Conservation (phyloP, 2,797 vertebrate genomes). For the Oceanodroma leucorhoa region DNA sequence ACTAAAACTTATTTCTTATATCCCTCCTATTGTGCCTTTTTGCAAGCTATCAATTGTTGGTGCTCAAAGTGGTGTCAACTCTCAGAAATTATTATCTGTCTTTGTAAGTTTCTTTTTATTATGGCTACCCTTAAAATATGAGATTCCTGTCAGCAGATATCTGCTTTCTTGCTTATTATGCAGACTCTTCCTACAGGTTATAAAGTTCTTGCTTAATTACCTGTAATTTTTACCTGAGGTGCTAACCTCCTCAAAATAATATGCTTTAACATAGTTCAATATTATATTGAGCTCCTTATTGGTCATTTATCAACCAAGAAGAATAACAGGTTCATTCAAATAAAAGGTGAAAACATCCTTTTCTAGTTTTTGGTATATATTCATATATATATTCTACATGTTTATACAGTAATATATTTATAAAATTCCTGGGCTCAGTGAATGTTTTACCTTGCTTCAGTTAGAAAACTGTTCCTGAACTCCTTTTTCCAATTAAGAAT, state of each 20-base stretch:
- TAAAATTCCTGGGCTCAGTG: not conserved
- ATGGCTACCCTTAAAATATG: conserved; percentile 43
- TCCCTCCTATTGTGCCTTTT: conserved; percentile 70
- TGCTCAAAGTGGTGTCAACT: conserved; percentile 71
- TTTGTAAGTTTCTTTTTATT: conserved; percentile 74
- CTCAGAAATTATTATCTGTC: conserved; percentile 71
- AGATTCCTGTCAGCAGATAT: conserved; percentile 29
- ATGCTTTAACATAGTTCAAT: not conserved
- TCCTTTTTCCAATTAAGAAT: not conserved
- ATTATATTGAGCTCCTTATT: not conserved
- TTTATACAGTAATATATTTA: not conserved
- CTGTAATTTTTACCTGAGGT: not conserved
- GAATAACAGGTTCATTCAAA: not conserved
- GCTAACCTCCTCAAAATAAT: not conserved
- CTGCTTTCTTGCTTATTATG: conserved; percentile 27
- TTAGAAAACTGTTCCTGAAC: not conserved
- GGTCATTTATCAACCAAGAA: not conserved
- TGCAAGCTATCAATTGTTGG: conserved; percentile 71
- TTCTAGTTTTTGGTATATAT: not conserved
- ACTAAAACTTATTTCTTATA: conserved; percentile 46
- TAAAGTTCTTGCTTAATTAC: not conserved
- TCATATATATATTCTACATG: not conserved
- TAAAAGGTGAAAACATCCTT: not conserved
- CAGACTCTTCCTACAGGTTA: conserved; percentile 3
- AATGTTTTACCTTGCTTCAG: not conserved